A percentile compares a stretch with the other conserved stretches of the same genome.
Evolutionary conservation across 1,140 invertebrate species (phyloP).

Genomic region (Apis laboriosa): DNA sequence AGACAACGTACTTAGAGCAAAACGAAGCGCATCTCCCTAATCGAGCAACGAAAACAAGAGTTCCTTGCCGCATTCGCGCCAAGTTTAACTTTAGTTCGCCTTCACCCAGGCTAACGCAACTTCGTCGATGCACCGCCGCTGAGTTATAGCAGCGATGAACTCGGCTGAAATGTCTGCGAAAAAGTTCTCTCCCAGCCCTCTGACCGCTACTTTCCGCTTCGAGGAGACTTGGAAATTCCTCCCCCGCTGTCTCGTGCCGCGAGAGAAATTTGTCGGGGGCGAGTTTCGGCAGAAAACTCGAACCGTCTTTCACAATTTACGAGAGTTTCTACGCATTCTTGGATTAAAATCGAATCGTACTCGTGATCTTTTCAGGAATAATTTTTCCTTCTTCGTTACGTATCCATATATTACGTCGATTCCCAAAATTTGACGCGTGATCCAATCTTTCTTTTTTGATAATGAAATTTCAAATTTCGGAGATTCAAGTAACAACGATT

Average conservation of each 20-base stretch:
- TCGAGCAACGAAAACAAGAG: slow-evolving; percentile 30
- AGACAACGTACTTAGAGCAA: neutral
- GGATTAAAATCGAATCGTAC: neutral
- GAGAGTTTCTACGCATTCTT: neutral
- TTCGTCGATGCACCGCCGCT: slow-evolving; percentile 15
- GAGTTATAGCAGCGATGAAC: slow-evolving; percentile 26
- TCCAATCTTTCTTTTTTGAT: no score
- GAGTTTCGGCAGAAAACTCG: neutral
- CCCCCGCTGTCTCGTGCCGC: neutral
- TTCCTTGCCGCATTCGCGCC: slow-evolving; percentile 26
- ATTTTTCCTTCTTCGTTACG: neutral
- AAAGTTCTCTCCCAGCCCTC: slow-evolving; percentile 42
- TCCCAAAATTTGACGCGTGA: no score
- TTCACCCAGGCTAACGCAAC: slow-evolving; percentile 18
- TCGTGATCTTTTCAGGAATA: neutral
- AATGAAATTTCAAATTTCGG: no score
- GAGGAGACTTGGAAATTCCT: neutral
- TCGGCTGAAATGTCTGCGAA: slow-evolving; percentile 38
- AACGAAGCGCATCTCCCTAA: slow-evolving; percentile 6
- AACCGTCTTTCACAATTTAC: neutral
- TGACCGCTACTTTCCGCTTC: slow-evolving; percentile 11
- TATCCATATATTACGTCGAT: no score
- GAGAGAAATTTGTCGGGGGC: neutral
- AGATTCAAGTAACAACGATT: no score
- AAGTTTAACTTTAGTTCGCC: slow-evolving; percentile 46